Percentiles rank a stretch among this genome's conserved stretches.
phyloP scores from a whole-genome alignment of 1,140 invertebrate species.

The Geopemphigus sp. region DNA sequence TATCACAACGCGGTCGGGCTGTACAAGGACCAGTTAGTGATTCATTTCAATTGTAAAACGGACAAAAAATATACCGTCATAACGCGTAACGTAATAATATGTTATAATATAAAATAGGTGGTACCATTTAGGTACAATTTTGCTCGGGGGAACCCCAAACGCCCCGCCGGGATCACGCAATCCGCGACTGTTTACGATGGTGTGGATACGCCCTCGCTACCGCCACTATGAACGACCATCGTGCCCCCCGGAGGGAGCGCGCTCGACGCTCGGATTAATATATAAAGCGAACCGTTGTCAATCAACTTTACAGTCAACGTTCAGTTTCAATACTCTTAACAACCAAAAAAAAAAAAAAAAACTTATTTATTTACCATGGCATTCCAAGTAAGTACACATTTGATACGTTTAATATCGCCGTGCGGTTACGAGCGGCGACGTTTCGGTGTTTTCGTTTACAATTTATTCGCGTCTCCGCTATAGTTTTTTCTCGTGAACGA shows the following conservation, averaged over 20 bases:
- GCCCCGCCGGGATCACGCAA: constrained; percentile 32
- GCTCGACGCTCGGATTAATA: not conserved
- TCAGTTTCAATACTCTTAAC: constrained; percentile 16
- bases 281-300: constrained; percentile 42
- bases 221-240: too few relatives aligned
- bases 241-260: constrained; percentile 19
- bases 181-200: not conserved
- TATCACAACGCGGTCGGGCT: constrained; percentile 5
- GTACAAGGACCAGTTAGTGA: constrained; percentile 22
- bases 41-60: not conserved
- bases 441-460: not conserved
- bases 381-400: constrained; percentile 32
- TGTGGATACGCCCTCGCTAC: constrained; percentile 34
- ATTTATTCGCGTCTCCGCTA: not conserved
- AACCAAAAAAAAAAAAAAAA: constrained; percentile 1
- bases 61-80: constrained; percentile 7
- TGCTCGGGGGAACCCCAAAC: constrained; percentile 40
- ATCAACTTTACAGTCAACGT: constrained; percentile 43
- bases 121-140: constrained; percentile 13
- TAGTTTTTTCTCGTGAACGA: not conserved
- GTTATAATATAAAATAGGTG: not conserved
- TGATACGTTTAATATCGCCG: not conserved
- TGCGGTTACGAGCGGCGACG: not conserved
- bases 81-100: not conserved
- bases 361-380: constrained; percentile 34